These are phyloP conservation scores for Autographa pulchrina DNA, from an alignment of 2,888 invertebrate genomes.

Conservation along the genomic window DNA sequence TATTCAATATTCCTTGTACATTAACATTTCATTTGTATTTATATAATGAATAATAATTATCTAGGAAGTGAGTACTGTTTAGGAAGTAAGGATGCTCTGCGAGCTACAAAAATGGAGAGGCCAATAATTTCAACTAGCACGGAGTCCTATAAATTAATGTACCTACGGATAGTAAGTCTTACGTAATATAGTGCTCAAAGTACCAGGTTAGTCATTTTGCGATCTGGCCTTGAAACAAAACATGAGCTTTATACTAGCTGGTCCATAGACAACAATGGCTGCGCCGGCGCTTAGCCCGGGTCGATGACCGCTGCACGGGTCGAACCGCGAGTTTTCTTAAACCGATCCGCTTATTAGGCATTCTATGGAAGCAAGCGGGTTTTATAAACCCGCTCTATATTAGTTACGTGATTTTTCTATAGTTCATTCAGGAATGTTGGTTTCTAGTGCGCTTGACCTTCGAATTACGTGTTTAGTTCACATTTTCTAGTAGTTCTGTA, in stretches of 20 bases:
- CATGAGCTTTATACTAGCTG: constrained; percentile 68
- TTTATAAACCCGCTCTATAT: constrained; percentile 69
- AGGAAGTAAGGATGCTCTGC: neutral
- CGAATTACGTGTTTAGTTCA: constrained; percentile 5
- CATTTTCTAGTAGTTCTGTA: neutral
- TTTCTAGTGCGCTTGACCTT: constrained; percentile 38
- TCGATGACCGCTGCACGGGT: constrained; percentile 81
- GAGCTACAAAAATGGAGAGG: neutral
- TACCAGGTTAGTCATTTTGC: constrained; percentile 57
- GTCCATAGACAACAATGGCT: constrained; percentile 83
- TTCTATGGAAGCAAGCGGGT: constrained; percentile 73
- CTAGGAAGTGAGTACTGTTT: neutral
- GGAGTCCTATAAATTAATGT: constrained; percentile 8
- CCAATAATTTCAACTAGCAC: neutral
- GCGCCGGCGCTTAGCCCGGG: constrained; percentile 82
- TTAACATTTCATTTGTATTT: constrained; percentile 1
- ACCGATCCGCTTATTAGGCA: constrained; percentile 86
- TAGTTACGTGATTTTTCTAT: constrained; percentile 63
- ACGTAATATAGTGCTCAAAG: constrained; percentile 28
- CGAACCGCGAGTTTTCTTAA: constrained; percentile 86
- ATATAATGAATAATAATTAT: neutral
- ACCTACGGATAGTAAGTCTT: constrained; percentile 15
- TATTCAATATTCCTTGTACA: constrained; percentile 11
- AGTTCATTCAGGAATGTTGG: constrained; percentile 39
- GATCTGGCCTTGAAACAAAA: constrained; percentile 74